phyloP scores from a whole-genome alignment of 1,140 invertebrate species.

The Carposina sasakii region DNA sequence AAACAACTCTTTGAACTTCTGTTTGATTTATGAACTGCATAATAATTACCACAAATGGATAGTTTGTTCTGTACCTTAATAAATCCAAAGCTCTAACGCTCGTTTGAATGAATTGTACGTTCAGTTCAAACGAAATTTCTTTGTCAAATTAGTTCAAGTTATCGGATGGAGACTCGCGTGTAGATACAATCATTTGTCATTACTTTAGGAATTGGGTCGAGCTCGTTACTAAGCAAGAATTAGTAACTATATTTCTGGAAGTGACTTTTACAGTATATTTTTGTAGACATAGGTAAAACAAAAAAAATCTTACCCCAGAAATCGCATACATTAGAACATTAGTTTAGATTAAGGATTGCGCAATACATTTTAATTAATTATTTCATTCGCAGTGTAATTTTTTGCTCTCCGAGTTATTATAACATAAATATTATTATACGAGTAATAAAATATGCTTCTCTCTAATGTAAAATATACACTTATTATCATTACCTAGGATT shows the following conservation, averaged over 20 bases:
- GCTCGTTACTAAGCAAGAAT: slow-evolving; percentile 18
- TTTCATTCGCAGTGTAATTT: too few relatives aligned
- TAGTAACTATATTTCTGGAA: background rate
- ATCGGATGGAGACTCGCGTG: slow-evolving; percentile 27
- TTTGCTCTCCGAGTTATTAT: too few relatives aligned
- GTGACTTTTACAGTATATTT: background rate
- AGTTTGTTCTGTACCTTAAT: slow-evolving; percentile 28
- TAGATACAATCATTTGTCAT: slow-evolving; percentile 37
- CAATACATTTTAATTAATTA: too few relatives aligned
- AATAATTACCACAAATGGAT: slow-evolving; percentile 36
- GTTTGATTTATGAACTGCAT: slow-evolving; percentile 31
- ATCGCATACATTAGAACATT: too few relatives aligned
- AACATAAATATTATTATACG: too few relatives aligned
- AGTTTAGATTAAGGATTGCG: too few relatives aligned
- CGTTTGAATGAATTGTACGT: slow-evolving; percentile 18
- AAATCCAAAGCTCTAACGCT: slow-evolving; percentile 32
- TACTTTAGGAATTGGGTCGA: slow-evolving; percentile 30
- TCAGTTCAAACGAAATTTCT: slow-evolving; percentile 25
- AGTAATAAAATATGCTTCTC: too few relatives aligned
- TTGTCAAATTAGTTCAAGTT: slow-evolving; percentile 38
- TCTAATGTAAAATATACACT: too few relatives aligned
- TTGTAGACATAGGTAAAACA: too few relatives aligned
- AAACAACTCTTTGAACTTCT: slow-evolving; percentile 25
- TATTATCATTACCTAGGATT: too few relatives aligned
- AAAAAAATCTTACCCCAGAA: too few relatives aligned